These are phyloP conservation scores for Clarias fuscus DNA, from an alignment of 2,797 vertebrate species.

Conservation along the genomic window DNA sequence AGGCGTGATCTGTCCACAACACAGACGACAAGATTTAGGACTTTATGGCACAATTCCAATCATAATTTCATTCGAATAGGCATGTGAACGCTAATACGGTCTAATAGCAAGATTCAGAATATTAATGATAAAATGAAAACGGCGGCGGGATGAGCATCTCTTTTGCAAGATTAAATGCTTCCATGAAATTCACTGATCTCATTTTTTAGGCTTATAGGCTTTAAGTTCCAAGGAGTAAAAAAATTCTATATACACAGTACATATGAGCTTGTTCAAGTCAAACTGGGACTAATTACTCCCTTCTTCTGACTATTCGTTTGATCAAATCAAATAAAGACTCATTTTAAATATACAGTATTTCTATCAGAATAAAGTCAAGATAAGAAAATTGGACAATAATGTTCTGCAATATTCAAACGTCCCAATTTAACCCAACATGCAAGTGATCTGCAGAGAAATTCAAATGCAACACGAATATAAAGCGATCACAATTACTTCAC, in stretches of 20 bases:
- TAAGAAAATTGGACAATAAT: not conserved
- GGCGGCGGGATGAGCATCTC: not conserved
- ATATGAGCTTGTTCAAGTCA: too few relatives aligned
- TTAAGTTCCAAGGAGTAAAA: too few relatives aligned
- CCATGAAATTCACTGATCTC: too few relatives aligned
- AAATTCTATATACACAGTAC: not conserved
- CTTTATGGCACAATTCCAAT: not conserved
- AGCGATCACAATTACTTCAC: not conserved
- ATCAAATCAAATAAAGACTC: too few relatives aligned
- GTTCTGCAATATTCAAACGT: not conserved
- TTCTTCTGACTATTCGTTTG: too few relatives aligned
- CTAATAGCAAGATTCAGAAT: not conserved
- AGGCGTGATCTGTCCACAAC: conserved; percentile 71
- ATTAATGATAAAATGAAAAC: not conserved
- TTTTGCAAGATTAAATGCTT: not conserved
- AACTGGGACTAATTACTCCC: too few relatives aligned
- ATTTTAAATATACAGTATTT: not conserved
- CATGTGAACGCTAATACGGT: not conserved
- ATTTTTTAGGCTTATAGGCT: too few relatives aligned
- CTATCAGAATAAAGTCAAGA: not conserved
- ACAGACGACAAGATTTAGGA: not conserved
- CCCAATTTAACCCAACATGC: not conserved
- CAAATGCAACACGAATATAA: not conserved
- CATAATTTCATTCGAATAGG: too few relatives aligned
- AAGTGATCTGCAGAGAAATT: not conserved